Evolutionary conservation across 2,113 vertebrate genomes (phyloP), one percentile per base, ranked within the genome.

Genomic region (Tachycineta bicolor): DNA sequence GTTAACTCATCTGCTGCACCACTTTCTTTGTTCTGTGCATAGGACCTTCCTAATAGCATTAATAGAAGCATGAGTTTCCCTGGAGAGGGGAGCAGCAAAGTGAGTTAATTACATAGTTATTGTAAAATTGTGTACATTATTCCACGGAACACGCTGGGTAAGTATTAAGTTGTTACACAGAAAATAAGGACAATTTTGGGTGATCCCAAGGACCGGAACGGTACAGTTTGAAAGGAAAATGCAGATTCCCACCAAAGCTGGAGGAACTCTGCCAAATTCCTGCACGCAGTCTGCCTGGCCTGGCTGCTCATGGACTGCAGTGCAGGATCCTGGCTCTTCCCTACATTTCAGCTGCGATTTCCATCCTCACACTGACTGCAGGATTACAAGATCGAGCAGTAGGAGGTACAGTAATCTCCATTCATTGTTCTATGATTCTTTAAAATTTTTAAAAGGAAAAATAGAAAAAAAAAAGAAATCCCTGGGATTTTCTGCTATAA

Each of bases 61-160:
- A 97, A 95, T 96, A 91, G 95, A 23, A 92, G 96, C 96, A 87
- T 77, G 94, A 94, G 90, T 97, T 97, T 96, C 95, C 97, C 97
- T 96, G 83, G 67, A 90, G 96, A 98, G 95, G 82, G 87, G 96
- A 97, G 84, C 12, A 96, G 95, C 93, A 97, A 97, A 95, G 94
- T 97, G 97, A 97, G 97, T 97, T 98, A 98, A 98, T 98, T 98
- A 98, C 95, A 96, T 13, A 96, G 96, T 97, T 97, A 97, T 97
- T 97, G 97, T 98, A 97, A 97, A 98, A 97, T 95, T 98, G 96
- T 97, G 97, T 96, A 97, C 94, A 86, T 97, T 98, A 96, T 92
- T 95, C 97, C 97, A 97, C 91, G 95, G 96, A 96, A 97, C 96
- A 97, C 9, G 44, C 89, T 76, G 94, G 94, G 94, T 95, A 96